phyloP scores from a whole-genome alignment of 2,113 vertebrate species.

The Sylvia atricapilla region DNA sequence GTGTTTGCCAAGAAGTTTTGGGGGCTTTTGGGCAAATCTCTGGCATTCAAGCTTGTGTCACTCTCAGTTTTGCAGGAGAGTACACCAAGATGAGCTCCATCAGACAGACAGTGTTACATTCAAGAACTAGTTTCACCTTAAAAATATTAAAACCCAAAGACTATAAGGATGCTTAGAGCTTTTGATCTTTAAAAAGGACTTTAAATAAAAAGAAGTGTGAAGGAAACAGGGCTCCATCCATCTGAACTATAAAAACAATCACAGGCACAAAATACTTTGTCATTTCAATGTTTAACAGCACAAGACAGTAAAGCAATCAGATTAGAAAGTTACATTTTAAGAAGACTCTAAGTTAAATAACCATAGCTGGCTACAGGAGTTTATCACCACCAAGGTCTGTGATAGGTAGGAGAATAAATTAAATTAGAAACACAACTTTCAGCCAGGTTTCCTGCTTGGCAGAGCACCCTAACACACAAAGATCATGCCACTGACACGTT shows the following conservation, averaged over 20 bases:
- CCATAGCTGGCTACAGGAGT: background rate
- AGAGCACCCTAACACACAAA: background rate
- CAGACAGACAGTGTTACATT: background rate
- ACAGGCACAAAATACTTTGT: background rate
- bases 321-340: background rate
- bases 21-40: background rate
- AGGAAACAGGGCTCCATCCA: background rate
- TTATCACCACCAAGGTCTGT: background rate
- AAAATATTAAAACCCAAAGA: background rate
- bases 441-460: background rate
- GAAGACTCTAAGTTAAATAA: background rate
- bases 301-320: background rate
- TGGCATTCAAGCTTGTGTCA: background rate
- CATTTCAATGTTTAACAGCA: background rate
- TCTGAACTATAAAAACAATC: background rate
- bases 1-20: background rate
- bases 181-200: background rate
- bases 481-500: accelerated
- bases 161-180: background rate
- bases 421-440: background rate
- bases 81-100: background rate
- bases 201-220: background rate
- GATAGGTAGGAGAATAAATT: background rate
- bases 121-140: background rate
- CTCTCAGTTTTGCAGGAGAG: background rate